Evolutionary conservation across 2,888 invertebrate genomes (phyloP), one percentile per base, ranked within the genome.

Genomic region (Catocala sponsa): DNA sequence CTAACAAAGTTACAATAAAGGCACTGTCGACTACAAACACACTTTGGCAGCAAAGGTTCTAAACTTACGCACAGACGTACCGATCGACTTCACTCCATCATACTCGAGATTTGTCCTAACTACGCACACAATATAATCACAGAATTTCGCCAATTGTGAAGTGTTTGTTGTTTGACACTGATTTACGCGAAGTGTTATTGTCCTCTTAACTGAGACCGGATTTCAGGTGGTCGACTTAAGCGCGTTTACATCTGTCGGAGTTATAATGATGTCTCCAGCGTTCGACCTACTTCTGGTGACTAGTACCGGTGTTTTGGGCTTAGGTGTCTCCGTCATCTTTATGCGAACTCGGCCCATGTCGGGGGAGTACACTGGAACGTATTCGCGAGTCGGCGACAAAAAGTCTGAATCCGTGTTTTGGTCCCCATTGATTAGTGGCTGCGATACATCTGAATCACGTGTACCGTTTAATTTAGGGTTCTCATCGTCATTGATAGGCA

Each of bases 271-370:
- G 71, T 96, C 97, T 72, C 97, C 97, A 68, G 97, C 97, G 86
- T 96, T 97, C 54, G 97, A 96, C 77, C 96, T 94, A 90, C 96
- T 96, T 87, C 97, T 96, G 80, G 96, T 97, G 81, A 97, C 97
- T 84, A 97, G 94, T 86, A 97, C 95, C 41, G 97, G 97, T n/a
- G 97, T 97, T 90, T 97, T 97, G 50, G 97, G 97, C 82, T 96
- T 97, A 1, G 97, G 97, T 62, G 96, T 96, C 86, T 97, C 97
- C 11, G 96, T 95, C 82, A 97, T 92, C 88, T 96, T 97, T 73
- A 97, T 97, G 80, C 97, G 97, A 49, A 97, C 97, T 73, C 97
- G 95, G 65, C 97, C 97, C 81, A 97, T 96, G 80, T 96, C 97
- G 0, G 96, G 96, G 61, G 96, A 95, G 69, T 95, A 93, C 2